Conservation (phyloP, 2,888 invertebrate species). For the Sinhomidia bicolor region DNA sequence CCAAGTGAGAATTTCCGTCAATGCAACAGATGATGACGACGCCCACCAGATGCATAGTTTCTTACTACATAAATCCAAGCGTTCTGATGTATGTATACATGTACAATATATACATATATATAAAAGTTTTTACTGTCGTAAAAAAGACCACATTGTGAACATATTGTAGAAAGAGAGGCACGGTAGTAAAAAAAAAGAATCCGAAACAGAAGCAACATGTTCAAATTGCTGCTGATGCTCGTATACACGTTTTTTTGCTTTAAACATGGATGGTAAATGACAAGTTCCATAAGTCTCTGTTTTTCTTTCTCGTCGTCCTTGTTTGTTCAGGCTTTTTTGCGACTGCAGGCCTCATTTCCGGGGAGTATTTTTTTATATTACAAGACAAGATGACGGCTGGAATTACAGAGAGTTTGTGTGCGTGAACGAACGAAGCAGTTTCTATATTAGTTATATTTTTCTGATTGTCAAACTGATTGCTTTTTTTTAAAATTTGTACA, state of each 20-base stretch:
- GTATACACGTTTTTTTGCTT: no score
- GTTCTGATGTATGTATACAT: background rate
- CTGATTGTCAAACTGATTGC: no score
- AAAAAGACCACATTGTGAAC: background rate
- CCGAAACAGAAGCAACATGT: background rate
- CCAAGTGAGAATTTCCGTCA: conserved; percentile 20
- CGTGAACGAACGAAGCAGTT: no score
- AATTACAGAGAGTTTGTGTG: no score
- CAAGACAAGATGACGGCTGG: background rate
- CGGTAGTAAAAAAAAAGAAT: background rate
- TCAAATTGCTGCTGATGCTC: background rate
- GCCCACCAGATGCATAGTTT: background rate
- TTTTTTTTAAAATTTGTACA: no score
- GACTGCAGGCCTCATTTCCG: conserved; percentile 52
- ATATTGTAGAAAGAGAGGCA: background rate
- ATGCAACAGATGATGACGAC: background rate
- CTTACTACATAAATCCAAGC: no score
- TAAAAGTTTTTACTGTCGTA: background rate
- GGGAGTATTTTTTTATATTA: background rate
- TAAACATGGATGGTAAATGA: background rate
- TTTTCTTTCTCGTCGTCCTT: conserved; percentile 4
- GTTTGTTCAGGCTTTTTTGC: conserved; percentile 34
- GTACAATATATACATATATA: background rate
- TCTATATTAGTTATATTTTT: no score
- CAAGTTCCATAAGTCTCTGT: background rate